phyloP scores from a whole-genome alignment of 2,888 invertebrate genomes.

The Acronicta alni region DNA sequence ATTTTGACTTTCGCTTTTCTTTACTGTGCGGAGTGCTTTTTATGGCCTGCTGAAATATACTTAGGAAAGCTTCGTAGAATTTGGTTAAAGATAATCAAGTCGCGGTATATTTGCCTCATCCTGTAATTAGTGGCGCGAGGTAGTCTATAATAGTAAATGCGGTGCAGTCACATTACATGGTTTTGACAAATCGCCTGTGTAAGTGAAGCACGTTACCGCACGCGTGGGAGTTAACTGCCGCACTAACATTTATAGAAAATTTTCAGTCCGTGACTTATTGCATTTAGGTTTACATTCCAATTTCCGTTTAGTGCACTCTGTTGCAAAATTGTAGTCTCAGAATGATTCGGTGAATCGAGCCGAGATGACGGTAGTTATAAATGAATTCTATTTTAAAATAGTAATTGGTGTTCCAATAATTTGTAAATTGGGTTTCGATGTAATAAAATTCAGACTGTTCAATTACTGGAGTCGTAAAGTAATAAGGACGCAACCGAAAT shows the following conservation, averaged over 20 bases:
- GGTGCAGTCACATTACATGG: constrained; percentile 55
- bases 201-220: constrained; percentile 44
- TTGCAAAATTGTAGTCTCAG: constrained; percentile 43
- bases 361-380: constrained; percentile 30
- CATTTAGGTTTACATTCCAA: constrained; percentile 49
- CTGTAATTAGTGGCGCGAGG: constrained; percentile 35
- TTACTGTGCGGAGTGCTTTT: not conserved
- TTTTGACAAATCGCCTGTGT: constrained; percentile 60
- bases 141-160: constrained; percentile 32
- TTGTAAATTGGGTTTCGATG: constrained; percentile 19
- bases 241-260: constrained; percentile 53
- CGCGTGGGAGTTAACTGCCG: constrained; percentile 41
- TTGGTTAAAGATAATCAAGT: not conserved
- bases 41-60: not conserved
- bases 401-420: constrained; percentile 22
- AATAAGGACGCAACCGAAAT: not conserved
- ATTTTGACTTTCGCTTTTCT: constrained; percentile 22
- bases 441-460: constrained; percentile 24
- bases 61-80: not conserved
- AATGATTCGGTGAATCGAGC: constrained; percentile 25
- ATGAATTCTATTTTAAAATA: constrained; percentile 30
- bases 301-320: constrained; percentile 49
- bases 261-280: constrained; percentile 55
- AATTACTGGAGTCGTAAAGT: constrained; percentile 8
- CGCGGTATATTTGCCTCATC: constrained; percentile 25